These are phyloP conservation scores for Leptinotarsa lineolata DNA, from an alignment of 1,140 invertebrate species.

Conservation along the genomic window DNA sequence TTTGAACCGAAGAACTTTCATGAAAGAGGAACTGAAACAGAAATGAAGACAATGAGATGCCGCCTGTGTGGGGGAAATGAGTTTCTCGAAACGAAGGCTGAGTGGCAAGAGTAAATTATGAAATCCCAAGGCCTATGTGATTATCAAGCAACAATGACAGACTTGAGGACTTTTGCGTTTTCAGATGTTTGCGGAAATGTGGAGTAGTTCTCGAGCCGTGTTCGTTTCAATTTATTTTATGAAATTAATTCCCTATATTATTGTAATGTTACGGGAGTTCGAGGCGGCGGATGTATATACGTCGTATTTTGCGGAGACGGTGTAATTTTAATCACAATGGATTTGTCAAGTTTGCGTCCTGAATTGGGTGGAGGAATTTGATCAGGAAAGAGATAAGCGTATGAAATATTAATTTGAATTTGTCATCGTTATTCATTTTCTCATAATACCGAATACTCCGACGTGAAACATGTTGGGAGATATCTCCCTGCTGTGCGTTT, in stretches of 20 bases:
- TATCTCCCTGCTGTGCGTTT: too few species aligned
- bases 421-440: background rate
- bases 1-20: slow-evolving; percentile 3
- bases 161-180: slow-evolving; percentile 23
- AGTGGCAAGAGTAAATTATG: slow-evolving; percentile 22
- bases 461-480: too few species aligned
- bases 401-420: background rate
- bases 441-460: too few species aligned
- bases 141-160: slow-evolving; percentile 18
- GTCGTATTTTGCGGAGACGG: background rate
- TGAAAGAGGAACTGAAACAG: slow-evolving; percentile 16
- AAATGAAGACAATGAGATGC: slow-evolving; percentile 21
- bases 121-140: slow-evolving; percentile 14
- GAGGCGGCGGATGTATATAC: background rate
- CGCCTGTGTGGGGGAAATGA: background rate
- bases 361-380: background rate
- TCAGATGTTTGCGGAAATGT: slow-evolving; percentile 7
- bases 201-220: background rate
- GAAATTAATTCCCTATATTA: slow-evolving; percentile 16
- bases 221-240: slow-evolving; percentile 23
- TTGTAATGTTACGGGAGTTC: slow-evolving; percentile 3
- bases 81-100: slow-evolving; percentile 7
- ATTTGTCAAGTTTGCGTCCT: slow-evolving; percentile 9
- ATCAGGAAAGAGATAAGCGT: background rate
- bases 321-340: slow-evolving; percentile 17